These are phyloP conservation scores for Dolichoris vasculosae DNA, from an alignment of 1,140 invertebrate genomes.

Conservation along the genomic window DNA sequence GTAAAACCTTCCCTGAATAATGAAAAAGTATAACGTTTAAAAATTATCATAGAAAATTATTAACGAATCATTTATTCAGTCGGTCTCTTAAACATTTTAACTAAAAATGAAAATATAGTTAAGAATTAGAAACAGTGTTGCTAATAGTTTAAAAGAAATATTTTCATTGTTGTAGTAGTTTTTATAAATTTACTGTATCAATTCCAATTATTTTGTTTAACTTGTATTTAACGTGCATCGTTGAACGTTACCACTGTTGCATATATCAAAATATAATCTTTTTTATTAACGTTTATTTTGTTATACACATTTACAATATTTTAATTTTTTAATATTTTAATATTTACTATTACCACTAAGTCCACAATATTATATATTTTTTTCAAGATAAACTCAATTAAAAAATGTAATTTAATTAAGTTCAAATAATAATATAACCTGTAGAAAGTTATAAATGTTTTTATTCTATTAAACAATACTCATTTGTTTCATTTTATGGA, in stretches of 20 bases:
- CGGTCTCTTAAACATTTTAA: not conserved
- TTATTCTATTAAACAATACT: not conserved
- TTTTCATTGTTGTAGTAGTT: no score
- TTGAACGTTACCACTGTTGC: no score
- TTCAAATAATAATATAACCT: not conserved
- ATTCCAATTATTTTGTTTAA: no score
- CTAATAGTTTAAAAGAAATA: no score
- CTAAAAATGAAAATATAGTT: no score
- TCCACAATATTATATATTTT: not conserved
- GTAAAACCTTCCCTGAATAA: not conserved
- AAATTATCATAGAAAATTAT: not conserved
- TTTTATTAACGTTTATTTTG: no score
- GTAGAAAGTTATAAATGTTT: no score
- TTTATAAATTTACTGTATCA: no score
- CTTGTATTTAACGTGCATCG: no score
- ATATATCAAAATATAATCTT: no score
- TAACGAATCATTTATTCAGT: slow-evolving; percentile 21
- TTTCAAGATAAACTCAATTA: not conserved
- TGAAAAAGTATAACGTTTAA: not conserved
- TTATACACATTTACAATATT: no score
- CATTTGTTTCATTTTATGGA: not conserved
- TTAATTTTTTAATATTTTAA: not conserved
- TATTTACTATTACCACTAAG: not conserved
- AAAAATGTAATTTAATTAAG: not conserved
- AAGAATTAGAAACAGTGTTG: no score